Percentiles rank a stretch among this genome's conserved stretches.
Evolutionary conservation across 2,113 vertebrate genomes (phyloP).

Genomic region (Setophaga coronata): DNA sequence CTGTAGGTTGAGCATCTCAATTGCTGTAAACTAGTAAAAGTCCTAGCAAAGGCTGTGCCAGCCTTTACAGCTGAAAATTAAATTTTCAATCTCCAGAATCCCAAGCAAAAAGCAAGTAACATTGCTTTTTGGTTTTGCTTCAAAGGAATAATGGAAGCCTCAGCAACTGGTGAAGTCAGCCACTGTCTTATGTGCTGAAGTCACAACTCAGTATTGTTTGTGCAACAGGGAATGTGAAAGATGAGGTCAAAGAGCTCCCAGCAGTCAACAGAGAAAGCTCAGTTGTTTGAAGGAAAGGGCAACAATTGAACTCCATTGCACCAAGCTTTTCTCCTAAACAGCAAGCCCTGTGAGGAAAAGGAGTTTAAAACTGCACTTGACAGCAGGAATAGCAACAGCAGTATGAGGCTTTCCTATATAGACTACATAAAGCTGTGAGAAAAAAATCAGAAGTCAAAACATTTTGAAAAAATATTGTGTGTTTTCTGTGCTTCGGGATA

Average conservation of each 20-base stretch:
- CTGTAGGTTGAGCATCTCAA: background rate
- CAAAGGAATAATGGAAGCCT: background rate
- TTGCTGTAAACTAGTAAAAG: background rate
- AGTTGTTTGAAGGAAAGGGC: slow-evolving; percentile 23
- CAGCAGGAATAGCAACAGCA: background rate
- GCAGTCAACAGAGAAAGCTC: slow-evolving; percentile 1
- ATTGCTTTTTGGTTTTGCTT: background rate
- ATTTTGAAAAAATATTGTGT: slow-evolving; percentile 4
- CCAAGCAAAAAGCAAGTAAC: too few relatives aligned
- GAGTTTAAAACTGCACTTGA: background rate
- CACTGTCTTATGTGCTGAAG: background rate
- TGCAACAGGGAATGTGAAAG: background rate
- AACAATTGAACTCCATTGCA: slow-evolving; percentile 4
- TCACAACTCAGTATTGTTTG: background rate
- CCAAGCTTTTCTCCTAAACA: slow-evolving; percentile 7
- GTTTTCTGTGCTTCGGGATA: slow-evolving; percentile 37
- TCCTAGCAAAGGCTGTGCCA: background rate
- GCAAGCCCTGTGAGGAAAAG: background rate
- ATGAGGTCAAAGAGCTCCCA: background rate
- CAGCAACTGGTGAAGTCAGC: background rate
- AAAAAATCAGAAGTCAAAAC: slow-evolving; percentile 40
- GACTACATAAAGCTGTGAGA: background rate
- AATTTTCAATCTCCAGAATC: background rate
- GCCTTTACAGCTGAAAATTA: background rate
- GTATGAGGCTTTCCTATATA: background rate